Evolutionary conservation across 2,797 vertebrate species (phyloP), one percentile per base, ranked within the genome.

Genomic region (Astyanax mexicanus): DNA sequence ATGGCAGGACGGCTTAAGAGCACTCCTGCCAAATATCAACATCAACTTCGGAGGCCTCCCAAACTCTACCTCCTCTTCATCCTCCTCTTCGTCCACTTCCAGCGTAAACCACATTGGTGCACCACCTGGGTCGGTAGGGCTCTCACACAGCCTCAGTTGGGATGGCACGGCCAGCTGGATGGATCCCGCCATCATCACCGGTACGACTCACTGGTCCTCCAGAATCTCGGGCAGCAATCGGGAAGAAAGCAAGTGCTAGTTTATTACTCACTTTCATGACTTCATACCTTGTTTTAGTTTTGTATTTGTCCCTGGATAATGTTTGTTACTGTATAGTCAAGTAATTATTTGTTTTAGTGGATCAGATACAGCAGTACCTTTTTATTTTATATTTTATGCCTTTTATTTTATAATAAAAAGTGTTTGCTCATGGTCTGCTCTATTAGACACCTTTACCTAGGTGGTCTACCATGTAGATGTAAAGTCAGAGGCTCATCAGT

Each of bases 131-230:
- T 92, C 95, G 79, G 92, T 92, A 82, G 95, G 96, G 68, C 76
- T 94, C 88, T 95, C 95, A 74, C 97, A 98, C 95, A 97, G 97
- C 93, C 93, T 98, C 92, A 98, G 95, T 91, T 99, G 98, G 98
- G 97, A 98, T 82, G 93, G 95, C 90, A 94, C 95, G 92, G 95
- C 95, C 91, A 98, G 98, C 91, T 99, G 97, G 98, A 99, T 98
- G 97, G 98, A 99, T 90, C 98, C 98, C 79, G 98, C 98, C 86
- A 99, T 99, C 89, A 99, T 99, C 93, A 99, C 97, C 96, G 98
- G 98, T 99, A 94, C 88, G 88, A 55, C 21, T 51, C 55, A 6
- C 4, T 49, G 55, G 11, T 42, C 23, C 62, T 23, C 12, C 9
- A 38, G 32, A 37, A 25, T 58, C 2, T 4, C 60, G 32, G 19